Evolutionary conservation across 2,797 vertebrate species (phyloP).

Genomic region (Helostoma temminkii): DNA sequence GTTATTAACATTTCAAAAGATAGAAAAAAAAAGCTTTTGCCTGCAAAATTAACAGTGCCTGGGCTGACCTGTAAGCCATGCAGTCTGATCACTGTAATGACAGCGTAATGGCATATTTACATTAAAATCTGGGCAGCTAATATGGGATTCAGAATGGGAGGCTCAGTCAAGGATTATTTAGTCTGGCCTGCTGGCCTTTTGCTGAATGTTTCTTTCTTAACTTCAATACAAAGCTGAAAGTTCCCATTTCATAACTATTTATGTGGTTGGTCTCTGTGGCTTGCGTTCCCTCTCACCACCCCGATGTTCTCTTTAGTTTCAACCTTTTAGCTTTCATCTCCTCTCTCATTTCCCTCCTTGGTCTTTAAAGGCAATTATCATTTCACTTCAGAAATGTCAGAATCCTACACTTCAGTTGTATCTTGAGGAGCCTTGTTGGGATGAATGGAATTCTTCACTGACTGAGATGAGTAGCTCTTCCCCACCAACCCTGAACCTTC

Average conservation of each 20-base stretch:
- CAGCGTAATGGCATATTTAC: slow-evolving; percentile 99
- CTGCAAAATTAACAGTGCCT: slow-evolving; percentile 99
- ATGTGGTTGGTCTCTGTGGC: slow-evolving; percentile 89
- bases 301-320: slow-evolving; percentile 86
- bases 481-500: slow-evolving; percentile 59
- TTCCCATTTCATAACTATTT: slow-evolving; percentile 99
- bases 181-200: slow-evolving; percentile 98
- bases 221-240: slow-evolving; percentile 98
- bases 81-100: slow-evolving; percentile 99
- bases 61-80: slow-evolving; percentile 98
- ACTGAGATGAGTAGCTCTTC: slow-evolving; percentile 74
- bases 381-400: slow-evolving; percentile 83
- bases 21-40: slow-evolving; percentile 97
- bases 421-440: slow-evolving; percentile 81
- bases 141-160: slow-evolving; percentile 99
- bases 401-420: slow-evolving; percentile 78
- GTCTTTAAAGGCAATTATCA: slow-evolving; percentile 87
- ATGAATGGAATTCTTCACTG: slow-evolving; percentile 83
- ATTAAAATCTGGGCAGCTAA: slow-evolving; percentile 99
- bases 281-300: slow-evolving; percentile 85
- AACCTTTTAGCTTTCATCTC: slow-evolving; percentile 88
- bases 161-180: slow-evolving; percentile 99
- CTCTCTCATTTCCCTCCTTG: slow-evolving; percentile 77
- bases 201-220: slow-evolving; percentile 92
- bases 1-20: slow-evolving; percentile 99